Conservation (phyloP, 2,888 invertebrate genomes). For the Ennomos erosarius region DNA sequence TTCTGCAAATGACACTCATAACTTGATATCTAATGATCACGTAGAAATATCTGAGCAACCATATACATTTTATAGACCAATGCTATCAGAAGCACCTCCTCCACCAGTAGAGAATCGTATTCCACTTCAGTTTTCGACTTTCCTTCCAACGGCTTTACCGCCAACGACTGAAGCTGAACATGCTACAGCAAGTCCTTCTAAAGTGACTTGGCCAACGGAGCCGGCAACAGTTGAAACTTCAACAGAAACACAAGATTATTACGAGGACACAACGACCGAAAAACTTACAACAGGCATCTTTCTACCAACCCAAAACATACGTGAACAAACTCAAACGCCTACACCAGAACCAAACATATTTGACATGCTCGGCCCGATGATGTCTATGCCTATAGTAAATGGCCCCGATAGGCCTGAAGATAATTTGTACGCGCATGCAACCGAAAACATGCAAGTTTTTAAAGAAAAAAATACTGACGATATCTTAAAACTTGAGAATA, state of each 20-base stretch:
- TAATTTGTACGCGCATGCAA: slow-evolving; percentile 74
- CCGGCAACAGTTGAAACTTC: slow-evolving; percentile 53
- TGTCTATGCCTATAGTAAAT: slow-evolving; percentile 76
- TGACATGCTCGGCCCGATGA: slow-evolving; percentile 77
- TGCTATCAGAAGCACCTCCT: slow-evolving; percentile 70
- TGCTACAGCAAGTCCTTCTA: slow-evolving; percentile 22
- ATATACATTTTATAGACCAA: slow-evolving; percentile 71
- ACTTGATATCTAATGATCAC: slow-evolving; percentile 68
- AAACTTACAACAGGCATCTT: slow-evolving; percentile 46
- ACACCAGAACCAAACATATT: slow-evolving; percentile 59
- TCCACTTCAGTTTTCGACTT: slow-evolving; percentile 55
- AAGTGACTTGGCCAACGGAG: slow-evolving; percentile 53
- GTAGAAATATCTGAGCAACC: slow-evolving; percentile 59
- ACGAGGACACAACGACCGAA: slow-evolving; percentile 61
- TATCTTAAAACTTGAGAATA: slow-evolving; percentile 71
- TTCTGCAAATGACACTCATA: slow-evolving; percentile 67
- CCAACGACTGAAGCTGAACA: slow-evolving; percentile 44
- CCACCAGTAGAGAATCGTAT: slow-evolving; percentile 59
- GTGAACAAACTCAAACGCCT: slow-evolving; percentile 37
- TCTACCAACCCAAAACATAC: slow-evolving; percentile 47
- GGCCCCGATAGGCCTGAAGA: slow-evolving; percentile 74
- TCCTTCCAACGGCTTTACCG: slow-evolving; percentile 68
- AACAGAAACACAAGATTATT: slow-evolving; percentile 52
- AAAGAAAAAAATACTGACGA: slow-evolving; percentile 63
- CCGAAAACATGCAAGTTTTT: slow-evolving; percentile 73